These are phyloP conservation scores for Agonopterix alstromeriana DNA, from an alignment of 2,888 invertebrate genomes.

Conservation along the genomic window DNA sequence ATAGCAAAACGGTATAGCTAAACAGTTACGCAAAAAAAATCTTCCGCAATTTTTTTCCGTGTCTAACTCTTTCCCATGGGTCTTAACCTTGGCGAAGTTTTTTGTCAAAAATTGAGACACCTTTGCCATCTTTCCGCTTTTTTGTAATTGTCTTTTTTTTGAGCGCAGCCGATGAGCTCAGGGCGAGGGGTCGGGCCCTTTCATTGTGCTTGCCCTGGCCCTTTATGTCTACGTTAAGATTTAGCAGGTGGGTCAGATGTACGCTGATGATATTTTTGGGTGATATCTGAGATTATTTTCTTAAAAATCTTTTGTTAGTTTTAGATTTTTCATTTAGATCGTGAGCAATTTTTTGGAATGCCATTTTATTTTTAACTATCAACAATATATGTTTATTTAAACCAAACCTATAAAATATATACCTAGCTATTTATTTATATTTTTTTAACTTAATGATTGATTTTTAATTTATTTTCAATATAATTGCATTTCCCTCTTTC, in stretches of 20 bases:
- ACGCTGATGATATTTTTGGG: conserved; percentile 25
- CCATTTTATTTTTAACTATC: too few species aligned
- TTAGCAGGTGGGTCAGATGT: conserved; percentile 68
- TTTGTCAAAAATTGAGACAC: conserved; percentile 69
- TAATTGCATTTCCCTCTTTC: too few species aligned
- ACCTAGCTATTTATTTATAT: too few species aligned
- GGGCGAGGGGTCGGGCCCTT: conserved; percentile 59
- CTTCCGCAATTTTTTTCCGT: conserved; percentile 20
- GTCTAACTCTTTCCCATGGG: conserved; percentile 76
- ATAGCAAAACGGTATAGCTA: conserved; percentile 50
- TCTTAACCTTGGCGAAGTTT: conserved; percentile 71
- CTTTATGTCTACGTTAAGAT: conserved; percentile 47
- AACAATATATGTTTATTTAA: too few species aligned
- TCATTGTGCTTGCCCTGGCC: conserved; percentile 33
- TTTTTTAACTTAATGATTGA: too few species aligned
- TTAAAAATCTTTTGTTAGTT: conserved; percentile 6
- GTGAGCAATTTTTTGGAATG: too few species aligned
- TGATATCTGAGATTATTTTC: conserved; percentile 19
- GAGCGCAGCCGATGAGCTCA: conserved; percentile 26
- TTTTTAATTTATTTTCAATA: too few species aligned
- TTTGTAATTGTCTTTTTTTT: conserved; percentile 51
- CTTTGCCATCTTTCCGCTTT: conserved; percentile 73
- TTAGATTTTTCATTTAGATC: conserved; percentile 1
- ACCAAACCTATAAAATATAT: too few species aligned
- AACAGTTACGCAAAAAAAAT: conserved; percentile 60